Conservation (phyloP, 2,797 vertebrate species). For the Rousettus madagascariensis region DNA sequence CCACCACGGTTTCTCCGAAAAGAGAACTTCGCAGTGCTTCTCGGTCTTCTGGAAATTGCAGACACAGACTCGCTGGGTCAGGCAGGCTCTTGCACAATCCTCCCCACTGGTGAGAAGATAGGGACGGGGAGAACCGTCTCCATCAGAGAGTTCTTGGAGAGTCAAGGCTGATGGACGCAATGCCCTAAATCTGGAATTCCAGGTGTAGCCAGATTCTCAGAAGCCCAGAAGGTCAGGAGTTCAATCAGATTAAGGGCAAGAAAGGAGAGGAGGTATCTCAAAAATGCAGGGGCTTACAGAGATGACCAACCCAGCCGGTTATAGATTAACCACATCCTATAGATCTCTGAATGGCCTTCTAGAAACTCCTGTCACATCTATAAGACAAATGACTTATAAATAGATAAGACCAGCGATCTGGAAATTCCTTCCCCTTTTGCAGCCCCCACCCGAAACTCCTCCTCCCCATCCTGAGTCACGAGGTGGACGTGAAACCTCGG, state of each 20-base stretch:
- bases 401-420: too few relatives aligned
- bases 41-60: background rate
- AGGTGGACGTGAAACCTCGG: too few relatives aligned
- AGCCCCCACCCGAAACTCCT: too few relatives aligned
- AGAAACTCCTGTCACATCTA: too few relatives aligned
- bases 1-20: rapidly evolving
- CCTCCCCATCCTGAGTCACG: too few relatives aligned
- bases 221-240: background rate
- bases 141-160: background rate
- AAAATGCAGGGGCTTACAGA: too few relatives aligned
- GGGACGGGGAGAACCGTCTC: background rate
- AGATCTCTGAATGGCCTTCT: too few relatives aligned
- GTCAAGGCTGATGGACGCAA: background rate
- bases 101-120: background rate
- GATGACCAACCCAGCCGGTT: too few relatives aligned
- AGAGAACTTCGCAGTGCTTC: background rate
- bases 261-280: too few relatives aligned
- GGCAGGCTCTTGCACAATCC: background rate
- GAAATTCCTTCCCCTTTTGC: too few relatives aligned
- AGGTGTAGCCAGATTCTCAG: background rate
- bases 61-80: rapidly evolving
- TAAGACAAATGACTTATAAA: too few relatives aligned
- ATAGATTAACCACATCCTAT: too few relatives aligned
- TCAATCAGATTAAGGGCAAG: background rate
- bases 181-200: background rate